Evolutionary conservation across 2,797 vertebrate species (phyloP).

Genomic region (Melanotaenia trifasciata): DNA sequence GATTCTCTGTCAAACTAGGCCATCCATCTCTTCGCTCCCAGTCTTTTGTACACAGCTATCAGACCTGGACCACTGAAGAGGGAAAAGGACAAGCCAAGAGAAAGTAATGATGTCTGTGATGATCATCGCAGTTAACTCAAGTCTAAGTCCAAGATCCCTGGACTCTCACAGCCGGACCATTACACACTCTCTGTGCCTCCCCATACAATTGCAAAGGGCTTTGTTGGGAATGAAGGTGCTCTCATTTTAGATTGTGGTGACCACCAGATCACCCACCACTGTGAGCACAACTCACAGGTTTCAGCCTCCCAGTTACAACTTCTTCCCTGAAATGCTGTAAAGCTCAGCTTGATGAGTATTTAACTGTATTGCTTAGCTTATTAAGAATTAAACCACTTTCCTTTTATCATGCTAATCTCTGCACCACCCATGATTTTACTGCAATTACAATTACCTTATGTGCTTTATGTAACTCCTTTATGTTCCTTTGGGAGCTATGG

Average conservation of each 20-base stretch:
- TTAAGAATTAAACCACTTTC: slow-evolving; percentile 10
- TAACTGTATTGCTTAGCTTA: slow-evolving; percentile 4
- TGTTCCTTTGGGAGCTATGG: slow-evolving; percentile 3
- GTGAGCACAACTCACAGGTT: slow-evolving; percentile 17
- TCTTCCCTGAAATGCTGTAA: slow-evolving; percentile 7
- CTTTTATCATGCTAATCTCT: neutral
- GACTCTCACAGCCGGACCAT: slow-evolving; percentile 68
- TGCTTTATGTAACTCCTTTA: neutral
- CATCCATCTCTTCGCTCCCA: slow-evolving; percentile 59
- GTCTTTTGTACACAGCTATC: slow-evolving; percentile 65
- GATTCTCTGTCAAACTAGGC: slow-evolving; percentile 70
- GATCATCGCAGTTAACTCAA: slow-evolving; percentile 76
- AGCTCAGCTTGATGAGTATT: slow-evolving; percentile 14
- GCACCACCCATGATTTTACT: neutral
- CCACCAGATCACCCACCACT: slow-evolving; percentile 31
- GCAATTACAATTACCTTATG: neutral
- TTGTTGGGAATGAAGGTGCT: slow-evolving; percentile 43
- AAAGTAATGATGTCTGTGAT: slow-evolving; percentile 81
- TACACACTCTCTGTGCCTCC: slow-evolving; percentile 56
- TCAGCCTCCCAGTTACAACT: slow-evolving; percentile 39
- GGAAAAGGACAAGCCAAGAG: slow-evolving; percentile 66
- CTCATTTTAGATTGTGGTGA: slow-evolving; percentile 47
- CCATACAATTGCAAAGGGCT: slow-evolving; percentile 48
- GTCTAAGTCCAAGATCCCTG: slow-evolving; percentile 68
- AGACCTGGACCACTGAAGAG: slow-evolving; percentile 60